Conservation (phyloP, 2,888 invertebrate species). For the Hydropsyche betteni region DNA sequence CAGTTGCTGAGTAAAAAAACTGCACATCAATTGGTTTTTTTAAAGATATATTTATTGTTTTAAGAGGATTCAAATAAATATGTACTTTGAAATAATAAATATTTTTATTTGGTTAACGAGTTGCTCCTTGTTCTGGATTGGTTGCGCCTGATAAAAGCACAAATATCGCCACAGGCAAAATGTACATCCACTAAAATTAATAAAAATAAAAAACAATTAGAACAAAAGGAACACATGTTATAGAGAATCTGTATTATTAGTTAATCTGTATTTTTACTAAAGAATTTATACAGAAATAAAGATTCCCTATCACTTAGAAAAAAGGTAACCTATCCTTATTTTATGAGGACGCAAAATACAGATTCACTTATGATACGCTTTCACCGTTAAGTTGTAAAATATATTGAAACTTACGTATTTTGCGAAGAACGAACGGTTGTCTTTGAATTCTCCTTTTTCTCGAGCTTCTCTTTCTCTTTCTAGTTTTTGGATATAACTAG, state of each 20-base stretch:
- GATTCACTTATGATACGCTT: neutral
- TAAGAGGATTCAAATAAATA: constrained; percentile 4
- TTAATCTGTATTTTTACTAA: no score
- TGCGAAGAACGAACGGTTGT: constrained; percentile 94
- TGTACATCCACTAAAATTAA: constrained; percentile 96
- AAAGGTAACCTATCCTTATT: constrained; percentile 19
- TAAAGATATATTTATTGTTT: neutral
- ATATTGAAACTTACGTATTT: constrained; percentile 87
- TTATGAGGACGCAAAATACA: neutral
- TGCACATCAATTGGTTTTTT: no score
- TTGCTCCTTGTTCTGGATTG: constrained; percentile 74
- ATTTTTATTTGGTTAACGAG: constrained; percentile 41
- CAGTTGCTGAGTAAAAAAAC: no score
- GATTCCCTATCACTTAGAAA: constrained; percentile 6
- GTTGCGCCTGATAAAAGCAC: constrained; percentile 88
- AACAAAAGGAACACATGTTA: constrained; percentile 5
- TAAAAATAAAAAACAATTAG: neutral
- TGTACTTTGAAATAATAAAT: neutral
- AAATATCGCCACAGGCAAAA: constrained; percentile 91
- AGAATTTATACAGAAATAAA: constrained; percentile 17
- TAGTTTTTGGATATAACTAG: constrained; percentile 91
- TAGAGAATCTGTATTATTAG: no score
- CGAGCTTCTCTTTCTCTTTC: constrained; percentile 90
- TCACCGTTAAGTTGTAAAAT: constrained; percentile 24
- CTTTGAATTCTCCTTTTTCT: constrained; percentile 89